These are phyloP conservation scores for Nothura maculosa DNA, from an alignment of 2,797 vertebrate species.

Conservation along the genomic window DNA sequence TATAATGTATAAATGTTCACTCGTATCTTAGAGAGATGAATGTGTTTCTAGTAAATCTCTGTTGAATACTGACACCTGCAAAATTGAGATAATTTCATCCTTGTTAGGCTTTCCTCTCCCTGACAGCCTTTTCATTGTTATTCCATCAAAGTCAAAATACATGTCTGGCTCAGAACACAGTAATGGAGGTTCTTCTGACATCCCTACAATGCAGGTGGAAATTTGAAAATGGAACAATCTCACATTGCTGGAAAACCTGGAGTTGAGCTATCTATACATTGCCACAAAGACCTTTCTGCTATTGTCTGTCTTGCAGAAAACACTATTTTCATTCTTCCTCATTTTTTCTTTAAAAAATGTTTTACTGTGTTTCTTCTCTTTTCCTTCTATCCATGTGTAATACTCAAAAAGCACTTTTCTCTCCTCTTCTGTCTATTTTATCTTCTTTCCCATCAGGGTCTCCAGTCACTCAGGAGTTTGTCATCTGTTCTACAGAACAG, in stretches of 20 bases:
- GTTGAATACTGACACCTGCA: neutral
- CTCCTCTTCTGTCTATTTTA: neutral
- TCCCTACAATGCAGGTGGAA: neutral
- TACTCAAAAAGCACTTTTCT: neutral
- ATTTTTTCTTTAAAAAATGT: neutral
- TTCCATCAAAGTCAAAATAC: neutral
- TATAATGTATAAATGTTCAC: neutral
- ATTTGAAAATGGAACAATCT: neutral
- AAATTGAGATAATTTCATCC: neutral
- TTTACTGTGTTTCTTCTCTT: neutral
- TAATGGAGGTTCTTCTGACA: neutral
- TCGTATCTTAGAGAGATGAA: neutral
- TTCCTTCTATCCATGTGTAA: neutral
- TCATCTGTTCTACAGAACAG: neutral
- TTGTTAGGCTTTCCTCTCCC: neutral
- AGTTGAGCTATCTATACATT: neutral
- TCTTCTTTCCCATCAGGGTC: neutral
- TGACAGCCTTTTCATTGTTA: neutral
- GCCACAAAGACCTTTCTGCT: neutral
- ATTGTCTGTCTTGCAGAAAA: neutral
- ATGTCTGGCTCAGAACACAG: neutral
- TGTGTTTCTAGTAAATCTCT: neutral
- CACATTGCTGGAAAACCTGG: neutral
- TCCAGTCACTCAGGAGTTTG: neutral
- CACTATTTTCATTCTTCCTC: neutral